phyloP scores from a whole-genome alignment of 2,888 invertebrate genomes.

The Thecophora atra region DNA sequence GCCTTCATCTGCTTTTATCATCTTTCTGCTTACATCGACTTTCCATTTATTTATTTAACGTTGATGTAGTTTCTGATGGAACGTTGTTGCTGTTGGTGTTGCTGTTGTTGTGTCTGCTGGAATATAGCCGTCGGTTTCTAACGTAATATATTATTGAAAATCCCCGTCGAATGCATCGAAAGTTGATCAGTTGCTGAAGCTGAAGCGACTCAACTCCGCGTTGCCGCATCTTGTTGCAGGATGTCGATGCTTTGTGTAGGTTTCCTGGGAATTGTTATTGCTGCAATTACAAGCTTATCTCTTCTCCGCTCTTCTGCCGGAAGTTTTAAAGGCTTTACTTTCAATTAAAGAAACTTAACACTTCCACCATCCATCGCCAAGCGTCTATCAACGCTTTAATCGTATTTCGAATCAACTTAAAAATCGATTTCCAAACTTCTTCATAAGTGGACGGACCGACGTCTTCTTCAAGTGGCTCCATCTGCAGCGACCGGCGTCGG shows the following conservation, averaged over 20 bases:
- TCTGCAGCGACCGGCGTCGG: too few relatives aligned
- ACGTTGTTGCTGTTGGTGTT: not conserved
- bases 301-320: not conserved
- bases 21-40: not conserved
- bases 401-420: not conserved
- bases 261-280: not conserved
- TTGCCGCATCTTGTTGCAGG: not conserved
- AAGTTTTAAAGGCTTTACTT: not conserved
- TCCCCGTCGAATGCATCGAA: not conserved
- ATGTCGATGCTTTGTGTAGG: not conserved
- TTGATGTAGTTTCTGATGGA: not conserved
- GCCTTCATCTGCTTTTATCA: not conserved
- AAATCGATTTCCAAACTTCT: too few relatives aligned
- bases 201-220: not conserved
- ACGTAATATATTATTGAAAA: not conserved
- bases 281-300: not conserved
- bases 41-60: slow-evolving; percentile 6
- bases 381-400: not conserved
- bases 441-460: too few relatives aligned
- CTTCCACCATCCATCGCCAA: not conserved
- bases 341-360: slow-evolving; percentile 1
- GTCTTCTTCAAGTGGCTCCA: too few relatives aligned
- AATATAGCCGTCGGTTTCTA: not conserved
- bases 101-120: not conserved
- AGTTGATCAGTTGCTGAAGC: not conserved